Conservation (phyloP, 2,113 vertebrate genomes). For the Pogona vitticeps region DNA sequence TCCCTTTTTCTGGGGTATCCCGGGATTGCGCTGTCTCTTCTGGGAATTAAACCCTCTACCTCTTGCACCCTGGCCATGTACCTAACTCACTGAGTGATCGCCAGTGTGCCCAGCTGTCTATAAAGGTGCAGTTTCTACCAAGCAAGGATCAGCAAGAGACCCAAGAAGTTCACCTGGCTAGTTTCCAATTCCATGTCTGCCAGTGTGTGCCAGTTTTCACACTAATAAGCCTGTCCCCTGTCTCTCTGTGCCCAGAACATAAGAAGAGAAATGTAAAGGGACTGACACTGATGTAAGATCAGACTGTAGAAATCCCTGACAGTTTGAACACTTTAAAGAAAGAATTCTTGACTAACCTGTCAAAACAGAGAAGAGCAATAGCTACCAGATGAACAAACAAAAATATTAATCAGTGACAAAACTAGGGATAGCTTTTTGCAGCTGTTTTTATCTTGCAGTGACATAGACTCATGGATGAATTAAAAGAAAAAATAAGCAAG, state of each 20-base stretch:
- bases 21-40: no score
- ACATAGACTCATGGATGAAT: not conserved
- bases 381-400: not conserved
- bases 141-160: not conserved
- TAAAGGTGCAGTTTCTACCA: slow-evolving; percentile 10
- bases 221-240: slow-evolving; percentile 4
- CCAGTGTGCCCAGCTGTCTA: not conserved
- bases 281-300: fast-evolving
- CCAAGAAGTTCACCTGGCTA: fast-evolving
- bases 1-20: no score
- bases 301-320: not conserved
- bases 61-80: no score
- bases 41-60: no score
- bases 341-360: not conserved
- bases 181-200: slow-evolving; percentile 12
- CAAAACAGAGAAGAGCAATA: not conserved
- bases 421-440: not conserved
- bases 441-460: not conserved
- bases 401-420: not conserved
- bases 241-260: not conserved
- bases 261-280: not conserved
- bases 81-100: no score
- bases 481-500: not conserved
- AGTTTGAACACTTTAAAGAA: not conserved
- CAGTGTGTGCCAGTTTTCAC: not conserved